Evolutionary conservation across 2,888 invertebrate species (phyloP).

Genomic region (Deladenus siricidicola): DNA sequence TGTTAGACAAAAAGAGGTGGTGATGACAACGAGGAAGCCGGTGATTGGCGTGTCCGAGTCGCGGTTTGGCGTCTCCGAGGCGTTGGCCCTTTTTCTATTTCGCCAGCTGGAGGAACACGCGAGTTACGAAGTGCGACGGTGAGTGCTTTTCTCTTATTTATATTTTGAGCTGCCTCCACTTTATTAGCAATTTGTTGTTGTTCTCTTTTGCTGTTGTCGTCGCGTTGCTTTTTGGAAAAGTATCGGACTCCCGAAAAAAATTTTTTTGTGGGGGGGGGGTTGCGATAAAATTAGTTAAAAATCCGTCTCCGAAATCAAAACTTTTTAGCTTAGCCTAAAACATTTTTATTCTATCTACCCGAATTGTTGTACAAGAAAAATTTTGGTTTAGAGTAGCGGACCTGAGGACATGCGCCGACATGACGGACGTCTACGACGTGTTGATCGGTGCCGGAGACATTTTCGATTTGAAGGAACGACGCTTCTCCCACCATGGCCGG

Average conservation of each 20-base stretch:
- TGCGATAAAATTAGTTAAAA: too few species aligned
- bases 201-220: too few species aligned
- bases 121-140: slow-evolving; percentile 3
- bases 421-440: slow-evolving; percentile 3
- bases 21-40: too few species aligned
- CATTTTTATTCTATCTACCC: background rate
- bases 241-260: too few species aligned
- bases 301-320: too few species aligned
- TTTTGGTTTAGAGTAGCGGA: background rate
- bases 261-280: too few species aligned
- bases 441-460: slow-evolving; percentile 7
- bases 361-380: background rate
- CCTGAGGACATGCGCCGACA: too few species aligned
- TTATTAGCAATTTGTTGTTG: too few species aligned
- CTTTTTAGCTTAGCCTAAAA: background rate
- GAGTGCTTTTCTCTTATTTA: background rate
- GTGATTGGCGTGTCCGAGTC: slow-evolving; percentile 8
- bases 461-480: background rate
- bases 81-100: slow-evolving; percentile 11
- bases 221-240: too few species aligned
- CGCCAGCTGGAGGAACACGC: background rate
- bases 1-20: too few species aligned
- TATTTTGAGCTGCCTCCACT: background rate
- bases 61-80: slow-evolving; percentile 16
- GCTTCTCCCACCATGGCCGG: slow-evolving; percentile 11